Conservation (phyloP, 2,797 vertebrate species). For the Lates japonicus region DNA sequence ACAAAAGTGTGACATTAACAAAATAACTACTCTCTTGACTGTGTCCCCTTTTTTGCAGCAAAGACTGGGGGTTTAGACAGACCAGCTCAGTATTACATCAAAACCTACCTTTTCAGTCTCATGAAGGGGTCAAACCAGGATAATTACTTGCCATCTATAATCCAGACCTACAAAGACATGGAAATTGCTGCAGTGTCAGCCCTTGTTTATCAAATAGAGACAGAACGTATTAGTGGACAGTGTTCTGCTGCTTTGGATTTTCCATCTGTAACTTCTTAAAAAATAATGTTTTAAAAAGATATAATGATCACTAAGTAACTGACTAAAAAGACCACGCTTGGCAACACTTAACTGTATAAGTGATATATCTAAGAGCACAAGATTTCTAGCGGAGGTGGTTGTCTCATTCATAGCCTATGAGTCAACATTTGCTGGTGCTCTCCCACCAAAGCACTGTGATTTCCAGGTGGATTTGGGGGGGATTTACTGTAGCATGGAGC, state of each 20-base stretch:
- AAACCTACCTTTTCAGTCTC: neutral
- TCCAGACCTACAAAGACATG: neutral
- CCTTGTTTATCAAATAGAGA: neutral
- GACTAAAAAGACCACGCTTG: neutral
- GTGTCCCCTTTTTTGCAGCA: neutral
- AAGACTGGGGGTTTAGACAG: conserved; percentile 1
- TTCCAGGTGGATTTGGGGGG: conserved; percentile 16
- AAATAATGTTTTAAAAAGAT: neutral
- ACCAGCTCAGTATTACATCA: neutral
- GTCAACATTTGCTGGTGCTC: conserved; percentile 13
- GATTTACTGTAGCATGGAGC: neutral
- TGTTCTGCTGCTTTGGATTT: neutral
- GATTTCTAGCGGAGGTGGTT: neutral
- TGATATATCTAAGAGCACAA: neutral
- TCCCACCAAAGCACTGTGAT: conserved; percentile 22
- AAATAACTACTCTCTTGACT: neutral
- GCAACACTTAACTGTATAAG: neutral
- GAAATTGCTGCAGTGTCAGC: neutral
- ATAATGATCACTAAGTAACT: neutral
- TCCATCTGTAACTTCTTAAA: neutral
- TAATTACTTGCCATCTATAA: conserved; percentile 24
- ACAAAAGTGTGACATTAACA: neutral
- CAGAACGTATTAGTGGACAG: neutral
- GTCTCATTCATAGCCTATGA: neutral
- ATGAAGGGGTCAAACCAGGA: conserved; percentile 4